These are phyloP conservation scores for Helobdella robusta DNA, from an alignment of 2,888 invertebrate species.

Conservation along the genomic window DNA sequence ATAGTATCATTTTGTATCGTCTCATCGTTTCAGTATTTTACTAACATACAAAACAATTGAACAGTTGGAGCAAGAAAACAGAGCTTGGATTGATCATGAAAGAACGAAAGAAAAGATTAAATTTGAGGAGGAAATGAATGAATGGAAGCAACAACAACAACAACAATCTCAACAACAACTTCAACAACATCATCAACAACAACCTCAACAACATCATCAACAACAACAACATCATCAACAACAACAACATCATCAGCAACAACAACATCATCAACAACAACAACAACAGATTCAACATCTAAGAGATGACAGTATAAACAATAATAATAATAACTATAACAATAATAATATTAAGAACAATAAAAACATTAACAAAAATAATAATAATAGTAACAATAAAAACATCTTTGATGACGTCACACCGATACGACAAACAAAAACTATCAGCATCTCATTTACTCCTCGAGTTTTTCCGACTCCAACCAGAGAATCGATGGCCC, in stretches of 20 bases:
- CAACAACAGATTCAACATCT: background rate
- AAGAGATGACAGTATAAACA: background rate
- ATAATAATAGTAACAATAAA: background rate
- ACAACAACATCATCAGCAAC: background rate
- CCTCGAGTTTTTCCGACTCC: slow-evolving; percentile 71
- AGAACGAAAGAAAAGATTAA: slow-evolving; percentile 58
- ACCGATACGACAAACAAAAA: slow-evolving; percentile 53
- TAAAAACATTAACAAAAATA: slow-evolving; percentile 13
- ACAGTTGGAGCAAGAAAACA: slow-evolving; percentile 54
- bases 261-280: background rate
- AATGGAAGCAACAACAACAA: slow-evolving; percentile 52
- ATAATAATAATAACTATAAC: background rate
- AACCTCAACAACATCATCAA: background rate
- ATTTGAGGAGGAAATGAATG: slow-evolving; percentile 61
- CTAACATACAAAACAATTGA: background rate
- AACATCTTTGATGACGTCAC: slow-evolving; percentile 41
- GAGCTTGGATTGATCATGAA: slow-evolving; percentile 58
- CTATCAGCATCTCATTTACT: slow-evolving; percentile 63
- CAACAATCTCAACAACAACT: background rate
- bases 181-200: background rate
- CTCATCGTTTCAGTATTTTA: no score
- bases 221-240: no score
- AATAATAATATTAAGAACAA: background rate
- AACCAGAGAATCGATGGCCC: slow-evolving; percentile 49
- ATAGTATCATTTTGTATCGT: no score